Evolutionary conservation across 1,140 invertebrate genomes (phyloP).

Genomic region (Heliconius hewitsoni): DNA sequence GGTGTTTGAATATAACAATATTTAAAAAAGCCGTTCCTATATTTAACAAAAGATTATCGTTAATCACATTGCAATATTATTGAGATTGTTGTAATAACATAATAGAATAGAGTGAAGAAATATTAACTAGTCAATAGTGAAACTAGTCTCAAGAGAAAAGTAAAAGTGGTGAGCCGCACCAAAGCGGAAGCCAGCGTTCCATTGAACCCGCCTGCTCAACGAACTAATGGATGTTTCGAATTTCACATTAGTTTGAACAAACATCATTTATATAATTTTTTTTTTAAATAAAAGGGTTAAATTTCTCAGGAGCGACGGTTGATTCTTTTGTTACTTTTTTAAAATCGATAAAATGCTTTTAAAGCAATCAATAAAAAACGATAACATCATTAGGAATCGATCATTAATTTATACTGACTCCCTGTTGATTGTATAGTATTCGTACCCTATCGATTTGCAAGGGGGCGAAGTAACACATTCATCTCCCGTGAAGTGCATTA

Average conservation of each 20-base stretch:
- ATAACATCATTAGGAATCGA: slow-evolving; percentile 74
- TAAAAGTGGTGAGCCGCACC: slow-evolving; percentile 64
- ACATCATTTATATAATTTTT: slow-evolving; percentile 49
- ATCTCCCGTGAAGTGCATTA: slow-evolving; percentile 46
- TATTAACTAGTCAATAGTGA: slow-evolving; percentile 27
- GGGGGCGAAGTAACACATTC: slow-evolving; percentile 45
- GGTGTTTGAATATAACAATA: not conserved
- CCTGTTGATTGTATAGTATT: slow-evolving; percentile 52
- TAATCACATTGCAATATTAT: too few relatives aligned
- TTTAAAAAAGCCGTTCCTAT: too few relatives aligned
- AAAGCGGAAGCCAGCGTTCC: slow-evolving; percentile 60
- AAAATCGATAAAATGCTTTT: slow-evolving; percentile 43
- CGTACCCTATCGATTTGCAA: slow-evolving; percentile 46
- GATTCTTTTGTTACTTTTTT: slow-evolving; percentile 61
- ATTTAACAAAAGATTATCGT: too few relatives aligned
- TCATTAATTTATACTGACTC: slow-evolving; percentile 51
- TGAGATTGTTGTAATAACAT: slow-evolving; percentile 17
- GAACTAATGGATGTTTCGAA: slow-evolving; percentile 31
- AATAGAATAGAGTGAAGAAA: slow-evolving; percentile 14
- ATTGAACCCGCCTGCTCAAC: slow-evolving; percentile 46
- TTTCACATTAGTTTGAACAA: slow-evolving; percentile 21
- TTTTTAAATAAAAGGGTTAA: slow-evolving; percentile 33
- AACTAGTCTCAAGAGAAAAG: slow-evolving; percentile 64
- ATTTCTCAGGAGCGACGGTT: slow-evolving; percentile 51
- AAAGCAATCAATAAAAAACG: slow-evolving; percentile 59